These are phyloP conservation scores for Poeciliopsis gracilis DNA, from an alignment of 2,797 vertebrate genomes.

Conservation along the genomic window DNA sequence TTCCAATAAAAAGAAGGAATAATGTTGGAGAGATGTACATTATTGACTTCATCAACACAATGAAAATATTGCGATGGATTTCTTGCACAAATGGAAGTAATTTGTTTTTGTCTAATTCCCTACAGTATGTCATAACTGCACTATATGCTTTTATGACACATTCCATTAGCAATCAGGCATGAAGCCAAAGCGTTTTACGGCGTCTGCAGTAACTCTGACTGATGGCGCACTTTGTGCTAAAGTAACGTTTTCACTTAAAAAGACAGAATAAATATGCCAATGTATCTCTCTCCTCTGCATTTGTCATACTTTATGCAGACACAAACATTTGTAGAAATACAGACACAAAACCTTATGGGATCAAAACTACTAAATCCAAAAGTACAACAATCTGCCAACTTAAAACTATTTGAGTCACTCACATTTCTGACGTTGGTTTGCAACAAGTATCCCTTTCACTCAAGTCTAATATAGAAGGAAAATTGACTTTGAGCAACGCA, in stretches of 20 bases:
- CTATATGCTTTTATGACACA: background rate
- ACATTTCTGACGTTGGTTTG: background rate
- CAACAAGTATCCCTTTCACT: background rate
- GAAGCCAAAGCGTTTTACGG: background rate
- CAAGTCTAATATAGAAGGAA: background rate
- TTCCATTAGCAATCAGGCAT: constrained; percentile 7
- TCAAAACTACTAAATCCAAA: background rate
- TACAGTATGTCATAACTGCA: constrained; percentile 2
- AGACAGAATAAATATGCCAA: background rate
- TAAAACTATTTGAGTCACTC: background rate
- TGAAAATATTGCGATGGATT: constrained; percentile 11
- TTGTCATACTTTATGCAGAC: constrained; percentile 17
- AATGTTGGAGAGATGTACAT: background rate
- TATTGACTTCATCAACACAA: background rate
- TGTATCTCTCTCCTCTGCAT: constrained; percentile 4
- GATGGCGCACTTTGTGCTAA: background rate
- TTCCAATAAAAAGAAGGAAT: background rate
- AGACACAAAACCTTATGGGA: background rate
- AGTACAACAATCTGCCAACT: background rate
- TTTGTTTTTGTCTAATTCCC: constrained; percentile 2
- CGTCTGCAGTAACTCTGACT: constrained; percentile 7
- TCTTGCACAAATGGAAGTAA: background rate
- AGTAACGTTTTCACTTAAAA: constrained; percentile 3
- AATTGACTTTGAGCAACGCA: background rate
- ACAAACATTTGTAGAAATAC: constrained; percentile 1